Evolutionary conservation across 1,140 invertebrate genomes (phyloP), one percentile per base, ranked within the genome.

Genomic region (Eupristina koningsbergeri): DNA sequence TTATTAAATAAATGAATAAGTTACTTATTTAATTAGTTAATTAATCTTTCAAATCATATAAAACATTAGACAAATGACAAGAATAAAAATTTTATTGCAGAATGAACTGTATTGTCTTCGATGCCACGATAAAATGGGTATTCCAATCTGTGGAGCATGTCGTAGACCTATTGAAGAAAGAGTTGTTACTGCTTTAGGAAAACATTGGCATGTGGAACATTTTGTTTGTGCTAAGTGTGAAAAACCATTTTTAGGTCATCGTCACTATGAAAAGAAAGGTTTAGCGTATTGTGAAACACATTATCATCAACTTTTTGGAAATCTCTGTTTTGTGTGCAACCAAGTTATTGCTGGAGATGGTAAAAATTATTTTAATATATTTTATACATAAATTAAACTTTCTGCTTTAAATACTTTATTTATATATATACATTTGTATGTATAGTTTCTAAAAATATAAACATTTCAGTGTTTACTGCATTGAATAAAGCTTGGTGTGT

Each of bases 141-240:
- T 98, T 73, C 97, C 96, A 31, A 99, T 99, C 86, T 99, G 98
- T 92, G 98, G 98, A 50, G 98, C 98, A 74, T 99, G 98, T 92
- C 95, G 98, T 39, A 95, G 98, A 31, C 98, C 98, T 1, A 98
- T 99, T 85, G 98, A 99, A 91, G 98, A 99, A 91, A 94, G 98
- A 71, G 98, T 99, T 26, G 98, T 99, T 11, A 99, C 98, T 36
- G 98, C 98, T 29, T 92, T 99, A n/a, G 98, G 98, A 9, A 99
- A 99, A 93, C 97, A 99, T 89, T 99, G 98, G 98, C 99, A 99
- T 93, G 98, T 99, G 26, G 99, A 99, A 95, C 99, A 99, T 93
- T 99, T 99, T 93, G 99, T 99, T 0, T 99, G 99, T 92, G 98
- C 98, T 84, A 99, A 99, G 93, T 99, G 99, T 92, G 99, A 99